Evolutionary conservation across 2,113 vertebrate genomes (phyloP).

Genomic region (Corythoichthys haematopterus): DNA sequence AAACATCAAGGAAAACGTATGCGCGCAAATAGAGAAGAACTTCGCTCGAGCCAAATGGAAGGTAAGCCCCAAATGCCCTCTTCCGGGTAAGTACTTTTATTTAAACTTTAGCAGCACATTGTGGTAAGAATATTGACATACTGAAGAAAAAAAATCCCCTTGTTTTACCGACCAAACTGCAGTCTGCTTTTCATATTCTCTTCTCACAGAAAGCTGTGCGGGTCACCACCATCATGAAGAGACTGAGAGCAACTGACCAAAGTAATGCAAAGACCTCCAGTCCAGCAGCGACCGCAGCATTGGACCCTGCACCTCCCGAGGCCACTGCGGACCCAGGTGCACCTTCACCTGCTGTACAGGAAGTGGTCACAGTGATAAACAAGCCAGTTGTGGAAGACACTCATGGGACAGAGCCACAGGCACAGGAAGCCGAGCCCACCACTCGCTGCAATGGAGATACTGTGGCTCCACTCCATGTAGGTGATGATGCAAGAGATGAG

Average conservation of each 20-base stretch:
- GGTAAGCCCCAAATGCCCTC: constrained; percentile 66
- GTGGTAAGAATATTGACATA: not conserved
- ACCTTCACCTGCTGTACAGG: constrained; percentile 36
- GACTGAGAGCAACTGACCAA: constrained; percentile 84
- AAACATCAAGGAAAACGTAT: constrained; percentile 96
- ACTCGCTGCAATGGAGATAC: constrained; percentile 77
- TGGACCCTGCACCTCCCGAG: constrained; percentile 39
- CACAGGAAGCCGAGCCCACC: constrained; percentile 61
- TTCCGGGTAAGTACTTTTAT: not conserved
- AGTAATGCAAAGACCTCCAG: constrained; percentile 50
- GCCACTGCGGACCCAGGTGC: constrained; percentile 35
- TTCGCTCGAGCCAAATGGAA: constrained; percentile 98
- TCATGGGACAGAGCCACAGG: constrained; percentile 42
- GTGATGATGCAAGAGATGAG: constrained; percentile 64
- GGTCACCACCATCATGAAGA: constrained; percentile 97
- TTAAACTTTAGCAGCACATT: not conserved
- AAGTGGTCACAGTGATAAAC: constrained; percentile 30
- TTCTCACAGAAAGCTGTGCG: constrained; percentile 88
- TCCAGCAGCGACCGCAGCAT: constrained; percentile 43
- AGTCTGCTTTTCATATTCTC: not conserved
- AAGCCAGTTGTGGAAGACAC: constrained; percentile 35
- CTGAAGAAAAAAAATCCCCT: too few relatives aligned
- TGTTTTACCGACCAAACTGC: too few relatives aligned
- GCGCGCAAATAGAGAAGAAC: constrained; percentile 97
- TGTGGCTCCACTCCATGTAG: constrained; percentile 43